Evolutionary conservation across 2,113 vertebrate genomes (phyloP).

Genomic region (Phrynocephalus versicolor): DNA sequence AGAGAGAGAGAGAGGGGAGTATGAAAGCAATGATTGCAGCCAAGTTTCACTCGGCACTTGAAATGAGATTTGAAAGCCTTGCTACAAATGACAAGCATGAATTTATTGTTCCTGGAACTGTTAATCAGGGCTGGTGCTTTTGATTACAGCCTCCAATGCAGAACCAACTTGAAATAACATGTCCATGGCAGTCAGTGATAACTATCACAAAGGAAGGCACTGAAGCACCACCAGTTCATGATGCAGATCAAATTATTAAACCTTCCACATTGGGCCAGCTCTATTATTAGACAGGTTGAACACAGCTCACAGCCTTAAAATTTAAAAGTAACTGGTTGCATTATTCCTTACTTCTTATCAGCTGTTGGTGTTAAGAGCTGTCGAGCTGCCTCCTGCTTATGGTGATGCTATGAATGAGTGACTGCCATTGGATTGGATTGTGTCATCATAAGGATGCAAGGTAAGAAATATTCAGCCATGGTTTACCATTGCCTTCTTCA

Average conservation of each 20-base stretch:
- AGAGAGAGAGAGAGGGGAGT: no score
- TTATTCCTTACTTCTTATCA: no score
- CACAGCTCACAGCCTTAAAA: no score
- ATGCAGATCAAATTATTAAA: background rate
- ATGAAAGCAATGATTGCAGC: slow-evolving; percentile 11
- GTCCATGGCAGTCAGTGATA: no score
- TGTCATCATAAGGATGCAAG: no score
- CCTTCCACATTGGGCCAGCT: background rate
- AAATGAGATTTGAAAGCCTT: slow-evolving; percentile 9
- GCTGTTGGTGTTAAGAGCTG: background rate
- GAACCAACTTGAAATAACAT: background rate
- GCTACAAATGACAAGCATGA: slow-evolving; percentile 16
- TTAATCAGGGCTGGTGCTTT: background rate
- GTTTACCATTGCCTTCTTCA: no score
- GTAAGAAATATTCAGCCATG: no score
- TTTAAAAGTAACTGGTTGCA: no score
- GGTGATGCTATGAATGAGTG: no score
- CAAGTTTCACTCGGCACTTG: slow-evolving; percentile 14
- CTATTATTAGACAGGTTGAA: background rate
- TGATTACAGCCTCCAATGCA: background rate
- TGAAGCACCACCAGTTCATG: background rate
- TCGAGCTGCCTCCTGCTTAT: no score
- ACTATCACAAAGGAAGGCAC: background rate
- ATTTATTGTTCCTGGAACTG: background rate
- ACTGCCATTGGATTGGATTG: no score